These are phyloP conservation scores for Drosophila melanica DNA, from an alignment of 1,140 invertebrate genomes.

Conservation along the genomic window DNA sequence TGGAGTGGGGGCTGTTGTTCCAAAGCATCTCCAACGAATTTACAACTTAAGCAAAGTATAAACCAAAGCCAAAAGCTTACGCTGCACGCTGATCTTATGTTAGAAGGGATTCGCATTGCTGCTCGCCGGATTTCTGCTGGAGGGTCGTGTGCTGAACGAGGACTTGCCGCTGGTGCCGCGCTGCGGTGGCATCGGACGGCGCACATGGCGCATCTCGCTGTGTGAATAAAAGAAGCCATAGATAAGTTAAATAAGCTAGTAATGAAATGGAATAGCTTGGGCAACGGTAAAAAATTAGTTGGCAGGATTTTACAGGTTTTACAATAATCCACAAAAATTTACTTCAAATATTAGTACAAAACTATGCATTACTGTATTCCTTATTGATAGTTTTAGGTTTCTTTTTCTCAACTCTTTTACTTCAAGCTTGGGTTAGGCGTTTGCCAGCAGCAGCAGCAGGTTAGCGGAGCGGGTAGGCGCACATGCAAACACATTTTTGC, in stretches of 20 bases:
- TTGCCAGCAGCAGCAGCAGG: slow-evolving; percentile 52
- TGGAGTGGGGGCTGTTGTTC: not conserved
- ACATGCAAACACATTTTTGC: slow-evolving; percentile 58
- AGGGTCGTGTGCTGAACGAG: slow-evolving; percentile 78
- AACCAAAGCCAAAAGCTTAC: slow-evolving; percentile 84
- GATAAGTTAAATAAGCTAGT: slow-evolving; percentile 27
- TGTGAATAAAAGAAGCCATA: slow-evolving; percentile 18
- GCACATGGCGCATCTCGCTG: slow-evolving; percentile 86
- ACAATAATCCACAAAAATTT: not conserved
- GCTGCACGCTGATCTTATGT: slow-evolving; percentile 84
- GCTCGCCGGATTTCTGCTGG: slow-evolving; percentile 79
- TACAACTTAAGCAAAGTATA: slow-evolving; percentile 84
- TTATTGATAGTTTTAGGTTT: not conserved
- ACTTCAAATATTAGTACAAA: not conserved
- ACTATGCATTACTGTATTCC: not conserved
- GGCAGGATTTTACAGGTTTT: not conserved
- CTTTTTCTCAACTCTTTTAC: not conserved
- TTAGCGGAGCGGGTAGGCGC: slow-evolving; percentile 32
- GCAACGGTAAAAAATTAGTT: not conserved
- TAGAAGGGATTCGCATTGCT: slow-evolving; percentile 83
- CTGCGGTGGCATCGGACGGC: slow-evolving; percentile 83
- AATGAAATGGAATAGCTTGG: not conserved
- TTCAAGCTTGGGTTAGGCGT: slow-evolving; percentile 44
- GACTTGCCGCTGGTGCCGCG: slow-evolving; percentile 82
- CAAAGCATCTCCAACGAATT: slow-evolving; percentile 52